Evolutionary conservation across 37 sponge, comb jelly and placozoan genomes (phyloP).

Genomic region (Spongia lamella): DNA sequence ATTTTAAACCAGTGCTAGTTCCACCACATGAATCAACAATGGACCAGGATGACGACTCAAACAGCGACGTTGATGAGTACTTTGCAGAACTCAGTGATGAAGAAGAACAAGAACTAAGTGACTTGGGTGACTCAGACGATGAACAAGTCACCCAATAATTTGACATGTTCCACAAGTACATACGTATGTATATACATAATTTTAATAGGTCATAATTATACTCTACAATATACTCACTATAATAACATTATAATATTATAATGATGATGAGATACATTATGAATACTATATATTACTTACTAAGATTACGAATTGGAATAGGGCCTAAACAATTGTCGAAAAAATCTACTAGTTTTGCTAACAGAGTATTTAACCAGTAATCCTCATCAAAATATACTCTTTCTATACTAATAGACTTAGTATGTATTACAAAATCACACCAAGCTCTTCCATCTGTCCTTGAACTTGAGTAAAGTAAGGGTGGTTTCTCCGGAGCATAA

Average conservation of each 20-base stretch:
- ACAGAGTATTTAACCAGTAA: slow-evolving; percentile 1
- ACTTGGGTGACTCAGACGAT: neutral
- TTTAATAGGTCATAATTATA: neutral
- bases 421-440: slow-evolving; percentile 7
- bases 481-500: slow-evolving; percentile 4
- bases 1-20: slow-evolving; percentile 21
- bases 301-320: too few species aligned
- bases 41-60: too few species aligned
- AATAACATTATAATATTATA: too few species aligned
- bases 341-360: slow-evolving; percentile 7
- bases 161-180: neutral
- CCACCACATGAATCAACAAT: slow-evolving; percentile 12
- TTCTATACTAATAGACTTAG: neutral
- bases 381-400: neutral
- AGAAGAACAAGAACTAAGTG: neutral
- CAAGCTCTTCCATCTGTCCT: slow-evolving; percentile 26
- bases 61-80: slow-evolving; percentile 20
- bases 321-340: slow-evolving; percentile 16
- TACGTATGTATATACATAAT: neutral
- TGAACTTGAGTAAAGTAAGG: slow-evolving; percentile 42
- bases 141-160: neutral
- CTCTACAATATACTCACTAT: neutral
- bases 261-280: too few species aligned
- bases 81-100: neutral
- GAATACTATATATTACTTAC: too few species aligned